phyloP scores from a whole-genome alignment of 2,113 vertebrate genomes.

The Bagarius yarrelli region DNA sequence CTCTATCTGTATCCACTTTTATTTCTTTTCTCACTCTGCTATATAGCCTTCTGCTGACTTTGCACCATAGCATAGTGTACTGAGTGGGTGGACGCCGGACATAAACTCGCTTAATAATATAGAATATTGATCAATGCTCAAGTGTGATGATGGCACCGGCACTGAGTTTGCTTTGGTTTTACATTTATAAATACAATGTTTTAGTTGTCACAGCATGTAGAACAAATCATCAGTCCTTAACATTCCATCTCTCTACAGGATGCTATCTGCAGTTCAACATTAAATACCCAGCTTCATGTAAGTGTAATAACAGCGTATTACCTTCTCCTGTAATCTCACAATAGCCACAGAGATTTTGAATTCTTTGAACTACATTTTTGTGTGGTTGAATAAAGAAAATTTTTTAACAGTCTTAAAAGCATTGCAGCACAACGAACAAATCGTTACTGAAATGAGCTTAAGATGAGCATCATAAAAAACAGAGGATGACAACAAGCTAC shows the following conservation, averaged over 20 bases:
- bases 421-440: neutral
- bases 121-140: constrained; percentile 52
- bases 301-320: neutral
- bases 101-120: constrained; percentile 25
- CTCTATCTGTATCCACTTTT: constrained; percentile 16
- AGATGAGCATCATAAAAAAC: neutral
- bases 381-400: neutral
- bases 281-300: neutral
- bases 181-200: neutral
- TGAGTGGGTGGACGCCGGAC: neutral
- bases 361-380: neutral
- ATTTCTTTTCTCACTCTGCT: constrained; percentile 21
- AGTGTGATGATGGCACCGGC: constrained; percentile 36
- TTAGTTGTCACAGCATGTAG: neutral
- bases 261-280: neutral
- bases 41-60: constrained; percentile 3
- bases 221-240: too few species aligned
- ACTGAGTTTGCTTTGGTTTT: constrained; percentile 1
- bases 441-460: too few species aligned
- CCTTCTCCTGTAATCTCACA: neutral
- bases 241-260: neutral
- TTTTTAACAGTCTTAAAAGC: neutral
- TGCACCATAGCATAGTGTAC: constrained; percentile 16
- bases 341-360: neutral
- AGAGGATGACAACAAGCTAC: neutral